Conservation (phyloP, 2,113 vertebrate species). For the Callorhinus ursinus region DNA sequence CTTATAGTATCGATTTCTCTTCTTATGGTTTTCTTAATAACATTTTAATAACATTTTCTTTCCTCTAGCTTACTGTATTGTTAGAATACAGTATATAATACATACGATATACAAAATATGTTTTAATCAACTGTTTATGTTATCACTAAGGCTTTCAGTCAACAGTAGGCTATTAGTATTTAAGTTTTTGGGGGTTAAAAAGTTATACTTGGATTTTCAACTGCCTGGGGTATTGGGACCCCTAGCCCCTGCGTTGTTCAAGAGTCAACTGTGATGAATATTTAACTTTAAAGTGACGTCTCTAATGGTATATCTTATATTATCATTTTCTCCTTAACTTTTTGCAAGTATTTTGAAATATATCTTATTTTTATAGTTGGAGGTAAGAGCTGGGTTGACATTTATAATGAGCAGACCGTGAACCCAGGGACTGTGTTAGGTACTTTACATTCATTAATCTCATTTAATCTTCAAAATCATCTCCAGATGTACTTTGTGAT, state of each 20-base stretch:
- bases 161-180: background rate
- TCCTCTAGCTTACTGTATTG: background rate
- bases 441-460: background rate
- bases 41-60: background rate
- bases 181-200: background rate
- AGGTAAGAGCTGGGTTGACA: background rate
- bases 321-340: background rate
- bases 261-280: background rate
- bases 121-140: background rate
- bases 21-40: background rate
- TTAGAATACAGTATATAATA: background rate
- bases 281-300: background rate
- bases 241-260: background rate
- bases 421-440: background rate
- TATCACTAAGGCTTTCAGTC: background rate
- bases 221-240: background rate
- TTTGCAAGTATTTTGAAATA: constrained; percentile 13
- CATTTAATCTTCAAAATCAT: background rate
- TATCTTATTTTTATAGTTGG: background rate
- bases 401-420: background rate
- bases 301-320: background rate
- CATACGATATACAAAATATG: background rate
- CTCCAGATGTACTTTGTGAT: background rate
- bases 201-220: background rate
- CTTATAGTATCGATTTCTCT: background rate